Percentiles rank a stretch among this genome's conserved stretches.
Conservation (phyloP, 2,888 invertebrate genomes). For the Cordilura impudica region DNA sequence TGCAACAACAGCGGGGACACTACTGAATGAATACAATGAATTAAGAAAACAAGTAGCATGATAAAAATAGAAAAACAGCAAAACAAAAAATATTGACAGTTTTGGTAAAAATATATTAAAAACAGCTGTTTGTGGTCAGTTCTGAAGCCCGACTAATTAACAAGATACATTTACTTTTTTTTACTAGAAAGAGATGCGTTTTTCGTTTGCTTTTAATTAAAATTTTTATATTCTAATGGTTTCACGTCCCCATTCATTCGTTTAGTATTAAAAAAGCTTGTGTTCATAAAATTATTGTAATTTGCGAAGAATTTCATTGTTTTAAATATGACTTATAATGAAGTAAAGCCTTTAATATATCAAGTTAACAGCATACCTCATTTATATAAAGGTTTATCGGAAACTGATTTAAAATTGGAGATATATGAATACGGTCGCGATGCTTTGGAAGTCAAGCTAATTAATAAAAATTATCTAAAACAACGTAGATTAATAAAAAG, state of each 20-base stretch:
- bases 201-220: too few relatives aligned
- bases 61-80: constrained; percentile 14
- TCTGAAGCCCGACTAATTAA: too few relatives aligned
- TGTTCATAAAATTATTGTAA: too few relatives aligned
- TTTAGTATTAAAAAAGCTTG: too few relatives aligned
- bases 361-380: constrained; percentile 24
- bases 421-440: constrained; percentile 67
- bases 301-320: not conserved
- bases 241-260: too few relatives aligned
- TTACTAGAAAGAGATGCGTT: too few relatives aligned
- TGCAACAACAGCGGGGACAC: constrained; percentile 45
- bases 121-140: constrained; percentile 2
- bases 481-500: constrained; percentile 64
- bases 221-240: too few relatives aligned
- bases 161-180: not conserved
- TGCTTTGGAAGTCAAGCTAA: constrained; percentile 68
- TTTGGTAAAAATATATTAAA: not conserved
- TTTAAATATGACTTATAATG: constrained; percentile 7
- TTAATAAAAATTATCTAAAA: constrained; percentile 64
- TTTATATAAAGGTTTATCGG: constrained; percentile 56
- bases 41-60: constrained; percentile 29
- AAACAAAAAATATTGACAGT: constrained; percentile 44
- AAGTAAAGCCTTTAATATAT: not conserved
- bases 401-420: constrained; percentile 66
- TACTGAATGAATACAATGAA: constrained; percentile 34